These are phyloP conservation scores for Vanessa tameamea DNA, from an alignment of 1,140 invertebrate genomes.

Conservation along the genomic window DNA sequence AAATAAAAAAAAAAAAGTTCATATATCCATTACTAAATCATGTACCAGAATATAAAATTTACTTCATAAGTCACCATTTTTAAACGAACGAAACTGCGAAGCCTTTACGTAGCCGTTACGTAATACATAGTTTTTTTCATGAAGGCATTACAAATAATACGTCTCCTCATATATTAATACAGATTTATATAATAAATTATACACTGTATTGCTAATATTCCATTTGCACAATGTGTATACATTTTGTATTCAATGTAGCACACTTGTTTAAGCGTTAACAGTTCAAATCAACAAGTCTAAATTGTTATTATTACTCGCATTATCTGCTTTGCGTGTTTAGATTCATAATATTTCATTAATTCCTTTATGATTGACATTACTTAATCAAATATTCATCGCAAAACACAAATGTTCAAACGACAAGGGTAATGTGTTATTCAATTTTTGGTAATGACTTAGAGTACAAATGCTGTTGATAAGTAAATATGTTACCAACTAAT, in stretches of 20 bases:
- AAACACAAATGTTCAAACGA: background rate
- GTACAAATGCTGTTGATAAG: no score
- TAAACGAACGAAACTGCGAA: no score
- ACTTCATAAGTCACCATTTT: no score
- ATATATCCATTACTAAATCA: no score
- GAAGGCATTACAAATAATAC: no score
- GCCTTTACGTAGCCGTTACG: no score
- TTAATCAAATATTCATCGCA: slow-evolving; percentile 2
- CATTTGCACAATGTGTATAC: background rate
- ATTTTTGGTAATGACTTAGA: background rate
- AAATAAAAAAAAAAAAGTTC: no score
- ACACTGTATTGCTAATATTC: background rate
- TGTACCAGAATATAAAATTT: no score
- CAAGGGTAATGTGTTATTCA: background rate
- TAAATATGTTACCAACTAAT: no score
- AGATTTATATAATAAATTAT: background rate
- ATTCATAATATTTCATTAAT: slow-evolving; percentile 12
- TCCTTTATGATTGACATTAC: slow-evolving; percentile 4
- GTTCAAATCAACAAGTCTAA: slow-evolving; percentile 21
- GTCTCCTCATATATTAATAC: no score
- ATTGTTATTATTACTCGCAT: slow-evolving; percentile 7
- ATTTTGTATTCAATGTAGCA: slow-evolving; percentile 5
- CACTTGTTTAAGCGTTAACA: slow-evolving; percentile 17
- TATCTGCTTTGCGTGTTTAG: slow-evolving; percentile 15
- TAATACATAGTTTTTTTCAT: no score